Evolutionary conservation across 2,888 invertebrate species (phyloP).

Genomic region (Chrysina gloriosa): DNA sequence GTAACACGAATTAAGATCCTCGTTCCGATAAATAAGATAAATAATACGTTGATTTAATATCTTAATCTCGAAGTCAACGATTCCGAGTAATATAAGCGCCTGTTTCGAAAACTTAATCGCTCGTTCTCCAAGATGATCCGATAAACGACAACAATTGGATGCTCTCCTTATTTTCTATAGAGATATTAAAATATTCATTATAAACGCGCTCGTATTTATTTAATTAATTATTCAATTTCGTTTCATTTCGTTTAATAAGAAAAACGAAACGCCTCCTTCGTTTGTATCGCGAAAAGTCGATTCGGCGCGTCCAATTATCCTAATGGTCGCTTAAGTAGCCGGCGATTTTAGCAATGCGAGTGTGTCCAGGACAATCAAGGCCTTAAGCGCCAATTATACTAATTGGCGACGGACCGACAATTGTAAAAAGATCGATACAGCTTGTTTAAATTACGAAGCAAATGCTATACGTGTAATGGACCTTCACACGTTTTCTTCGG

Average conservation of each 20-base stretch:
- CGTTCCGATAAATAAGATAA: background rate
- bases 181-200: background rate
- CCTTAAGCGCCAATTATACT: conserved; percentile 16
- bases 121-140: background rate
- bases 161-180: background rate
- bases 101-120: background rate
- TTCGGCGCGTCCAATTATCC: conserved; percentile 10
- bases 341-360: background rate
- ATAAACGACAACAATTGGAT: background rate
- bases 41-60: background rate
- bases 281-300: too few relatives aligned
- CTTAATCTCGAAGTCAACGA: background rate
- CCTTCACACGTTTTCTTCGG: background rate
- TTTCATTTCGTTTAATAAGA: too few relatives aligned
- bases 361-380: conserved; percentile 24
- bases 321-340: background rate
- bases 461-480: background rate
- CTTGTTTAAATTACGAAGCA: background rate
- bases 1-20: background rate
- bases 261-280: too few relatives aligned
- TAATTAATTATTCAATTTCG: too few relatives aligned
- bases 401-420: background rate
- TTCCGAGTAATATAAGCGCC: background rate
- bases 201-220: too few relatives aligned
- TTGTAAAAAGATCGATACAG: background rate